Percentiles rank a stretch among this genome's conserved stretches.
phyloP scores from a whole-genome alignment of 2,888 invertebrate species.

The Lasioglossum vierecki region DNA sequence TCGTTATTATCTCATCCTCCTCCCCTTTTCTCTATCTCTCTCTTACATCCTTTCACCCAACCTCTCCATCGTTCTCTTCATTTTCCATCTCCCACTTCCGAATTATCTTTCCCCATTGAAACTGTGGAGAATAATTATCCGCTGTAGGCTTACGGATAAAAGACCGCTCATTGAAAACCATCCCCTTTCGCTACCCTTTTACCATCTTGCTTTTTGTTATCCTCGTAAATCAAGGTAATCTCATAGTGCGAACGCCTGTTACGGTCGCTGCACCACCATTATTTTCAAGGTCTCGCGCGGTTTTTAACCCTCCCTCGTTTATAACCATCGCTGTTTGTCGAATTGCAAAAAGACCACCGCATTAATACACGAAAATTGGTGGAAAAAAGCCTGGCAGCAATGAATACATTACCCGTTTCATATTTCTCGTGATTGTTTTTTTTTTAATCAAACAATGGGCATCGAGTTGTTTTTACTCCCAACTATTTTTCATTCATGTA shows the following conservation, averaged over 20 bases:
- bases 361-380: neutral
- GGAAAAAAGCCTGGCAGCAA: neutral
- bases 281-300: slow-evolving; percentile 15
- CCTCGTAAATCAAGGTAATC: slow-evolving; percentile 76
- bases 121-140: slow-evolving; percentile 80
- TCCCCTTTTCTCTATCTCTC: slow-evolving; percentile 36
- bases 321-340: neutral
- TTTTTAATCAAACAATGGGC: neutral
- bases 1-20: slow-evolving; percentile 73
- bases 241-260: slow-evolving; percentile 75
- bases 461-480: neutral
- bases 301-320: neutral
- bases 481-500: neutral
- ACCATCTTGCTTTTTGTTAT: slow-evolving; percentile 53
- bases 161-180: slow-evolving; percentile 71
- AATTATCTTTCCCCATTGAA: slow-evolving; percentile 75
- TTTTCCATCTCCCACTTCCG: slow-evolving; percentile 57
- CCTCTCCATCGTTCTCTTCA: slow-evolving; percentile 35
- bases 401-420: neutral
- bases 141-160: slow-evolving; percentile 79
- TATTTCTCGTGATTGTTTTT: neutral
- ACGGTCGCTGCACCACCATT: slow-evolving; percentile 51
- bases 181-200: slow-evolving; percentile 45
- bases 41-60: neutral
- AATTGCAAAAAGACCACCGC: neutral